Evolutionary conservation across 2,113 vertebrate genomes (phyloP).

Genomic region (human (Homo sapiens)): GRCh38 chr19:45779501-45780000

Average conservation of each 20-base stretch:
- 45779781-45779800: slow-evolving; percentile 92
- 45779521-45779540: slow-evolving; percentile 79
- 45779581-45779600: neutral
- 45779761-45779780: slow-evolving; percentile 84
- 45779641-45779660: neutral
- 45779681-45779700: slow-evolving; percentile 67
- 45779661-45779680: neutral
- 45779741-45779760: too few species aligned
- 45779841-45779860: slow-evolving; percentile 83
- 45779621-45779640: neutral
- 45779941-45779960: neutral
- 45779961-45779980: neutral
- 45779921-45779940: neutral
- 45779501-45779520: slow-evolving; percentile 87
- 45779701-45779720: slow-evolving; percentile 27
- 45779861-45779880: slow-evolving; percentile 69
- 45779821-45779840: slow-evolving; percentile 88
- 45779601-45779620: neutral
- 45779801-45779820: slow-evolving; percentile 92
- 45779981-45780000: neutral
- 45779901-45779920: neutral
- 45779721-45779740: neutral
- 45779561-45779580: fast-evolving
- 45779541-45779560: neutral
- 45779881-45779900: neutral